Evolutionary conservation across 2,888 invertebrate genomes (phyloP).

Genomic region (Bhutanitis thaidina): DNA sequence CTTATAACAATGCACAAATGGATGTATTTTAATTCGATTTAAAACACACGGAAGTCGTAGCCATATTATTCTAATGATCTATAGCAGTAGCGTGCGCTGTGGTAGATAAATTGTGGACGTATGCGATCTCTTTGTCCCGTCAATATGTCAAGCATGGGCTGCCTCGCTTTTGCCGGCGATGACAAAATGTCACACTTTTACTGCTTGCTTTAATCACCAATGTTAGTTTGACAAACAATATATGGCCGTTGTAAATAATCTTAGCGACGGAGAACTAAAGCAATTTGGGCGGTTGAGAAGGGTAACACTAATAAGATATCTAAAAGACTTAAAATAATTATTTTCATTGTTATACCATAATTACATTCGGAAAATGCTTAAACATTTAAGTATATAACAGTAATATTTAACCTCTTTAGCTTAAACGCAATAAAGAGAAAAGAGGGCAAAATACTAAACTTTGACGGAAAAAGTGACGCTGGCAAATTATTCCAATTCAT

Average conservation of each 20-base stretch:
- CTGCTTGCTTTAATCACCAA: constrained; percentile 28
- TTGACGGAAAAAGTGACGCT: no score
- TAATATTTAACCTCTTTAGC: no score
- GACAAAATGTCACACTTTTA: constrained; percentile 54
- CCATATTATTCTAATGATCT: constrained; percentile 45
- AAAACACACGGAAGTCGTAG: constrained; percentile 35
- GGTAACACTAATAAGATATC: background rate
- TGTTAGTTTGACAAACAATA: constrained; percentile 16
- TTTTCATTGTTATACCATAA: no score
- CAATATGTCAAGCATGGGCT: constrained; percentile 65
- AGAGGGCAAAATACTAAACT: no score
- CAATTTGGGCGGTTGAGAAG: background rate
- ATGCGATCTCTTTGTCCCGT: constrained; percentile 70
- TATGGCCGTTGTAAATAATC: constrained; percentile 16
- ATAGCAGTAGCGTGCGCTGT: constrained; percentile 32
- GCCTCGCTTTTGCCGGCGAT: constrained; percentile 48
- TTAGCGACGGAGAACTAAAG: constrained; percentile 1
- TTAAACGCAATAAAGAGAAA: no score
- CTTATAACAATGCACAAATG: constrained; percentile 10
- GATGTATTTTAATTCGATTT: constrained; percentile 16
- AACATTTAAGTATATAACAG: no score
- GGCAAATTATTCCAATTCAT: no score
- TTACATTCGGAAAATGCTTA: no score
- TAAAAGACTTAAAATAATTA: no score
- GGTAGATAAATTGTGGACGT: constrained; percentile 62